Evolutionary conservation across 2,113 vertebrate species (phyloP), one percentile per base, ranked within the genome.

Genomic region (Trochalopteron elliotii): DNA sequence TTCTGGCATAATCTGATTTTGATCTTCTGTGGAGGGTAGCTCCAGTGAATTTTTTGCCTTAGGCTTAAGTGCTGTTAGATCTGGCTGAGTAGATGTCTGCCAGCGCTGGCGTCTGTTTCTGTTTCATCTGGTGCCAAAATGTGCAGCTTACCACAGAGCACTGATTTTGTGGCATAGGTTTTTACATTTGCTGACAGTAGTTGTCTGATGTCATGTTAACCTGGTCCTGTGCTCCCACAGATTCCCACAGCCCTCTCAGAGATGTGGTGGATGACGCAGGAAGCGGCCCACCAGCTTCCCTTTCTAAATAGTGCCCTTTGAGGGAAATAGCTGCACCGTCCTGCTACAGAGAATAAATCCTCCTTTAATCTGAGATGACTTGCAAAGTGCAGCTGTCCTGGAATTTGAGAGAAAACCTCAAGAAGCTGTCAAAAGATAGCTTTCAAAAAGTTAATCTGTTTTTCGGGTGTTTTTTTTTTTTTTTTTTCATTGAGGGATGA

Each of bases 1-100:
- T 96, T 81, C 27, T 95, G 89, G 81, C 47, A 61, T 95, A 95
- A 89, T 94, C 94, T 91, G 76, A 68, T 94, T 96, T 96, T 96
- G 81, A 91, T 96, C 96, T 96, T 96, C n/a, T 78, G 74, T 69
- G 57, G 94, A 89, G 72, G 65, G 87, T 75, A 82, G 65, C 67
- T 94, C 57, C 79, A 87, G 75, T 74, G 75, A 87, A 77, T 94
- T 91, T 95, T 93, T 96, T 82, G 78, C 92, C 78, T 88, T 63
- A 61, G 90, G 87, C 92, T 94, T 77, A 93, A 94, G 47, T 24
- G 55, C 82, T 95, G 78, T 94, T 96, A 93, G 92, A 93, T 96
- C 90, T 95, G 91, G 75, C 67, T 61, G 55, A 83, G 87, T 80
- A 72, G 59, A 91, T 83, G 84, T 92, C 90, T 94, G 93, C 91